A percentile compares a stretch with the other conserved stretches of the same genome.
These are phyloP conservation scores for Dendrolimus pini DNA, from an alignment of 2,888 invertebrate genomes.

Conservation along the genomic window DNA sequence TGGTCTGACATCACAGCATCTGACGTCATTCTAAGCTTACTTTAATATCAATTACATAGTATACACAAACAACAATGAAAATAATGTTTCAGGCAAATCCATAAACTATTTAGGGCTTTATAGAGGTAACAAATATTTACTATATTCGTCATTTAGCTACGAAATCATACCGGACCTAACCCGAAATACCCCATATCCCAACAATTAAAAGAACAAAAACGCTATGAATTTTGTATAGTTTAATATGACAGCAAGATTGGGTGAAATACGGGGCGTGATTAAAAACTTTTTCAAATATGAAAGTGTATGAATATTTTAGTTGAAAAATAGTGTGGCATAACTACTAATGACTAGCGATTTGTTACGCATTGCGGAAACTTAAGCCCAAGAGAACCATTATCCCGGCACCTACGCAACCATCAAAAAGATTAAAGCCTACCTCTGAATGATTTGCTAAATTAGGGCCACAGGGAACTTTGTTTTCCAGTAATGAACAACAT, in stretches of 20 bases:
- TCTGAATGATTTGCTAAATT: conserved; percentile 26
- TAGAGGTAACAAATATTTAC: too few relatives aligned
- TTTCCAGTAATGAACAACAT: conserved; percentile 2
- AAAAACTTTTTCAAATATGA: background rate
- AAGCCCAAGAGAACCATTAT: conserved; percentile 19
- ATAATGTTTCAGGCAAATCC: background rate
- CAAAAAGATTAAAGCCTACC: conserved; percentile 24
- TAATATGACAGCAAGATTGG: too few relatives aligned
- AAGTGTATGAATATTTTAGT: background rate
- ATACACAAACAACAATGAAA: background rate
- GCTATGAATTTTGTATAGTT: too few relatives aligned
- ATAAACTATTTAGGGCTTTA: too few relatives aligned
- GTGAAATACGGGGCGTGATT: too few relatives aligned
- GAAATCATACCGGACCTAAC: too few relatives aligned
- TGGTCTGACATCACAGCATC: conserved; percentile 25
- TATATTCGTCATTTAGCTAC: too few relatives aligned
- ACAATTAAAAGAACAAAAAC: too few relatives aligned
- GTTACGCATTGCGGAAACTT: conserved; percentile 17
- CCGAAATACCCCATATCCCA: too few relatives aligned
- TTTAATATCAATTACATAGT: background rate
- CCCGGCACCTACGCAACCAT: conserved; percentile 25
- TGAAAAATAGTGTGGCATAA: conserved; percentile 11
- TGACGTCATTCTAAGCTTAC: conserved; percentile 23
- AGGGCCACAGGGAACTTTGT: conserved; percentile 20
- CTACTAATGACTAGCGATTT: conserved; percentile 23